A percentile compares a stretch with the other conserved stretches of the same genome.
Conservation (phyloP, 2,888 invertebrate genomes). For the Perdita meconis region DNA sequence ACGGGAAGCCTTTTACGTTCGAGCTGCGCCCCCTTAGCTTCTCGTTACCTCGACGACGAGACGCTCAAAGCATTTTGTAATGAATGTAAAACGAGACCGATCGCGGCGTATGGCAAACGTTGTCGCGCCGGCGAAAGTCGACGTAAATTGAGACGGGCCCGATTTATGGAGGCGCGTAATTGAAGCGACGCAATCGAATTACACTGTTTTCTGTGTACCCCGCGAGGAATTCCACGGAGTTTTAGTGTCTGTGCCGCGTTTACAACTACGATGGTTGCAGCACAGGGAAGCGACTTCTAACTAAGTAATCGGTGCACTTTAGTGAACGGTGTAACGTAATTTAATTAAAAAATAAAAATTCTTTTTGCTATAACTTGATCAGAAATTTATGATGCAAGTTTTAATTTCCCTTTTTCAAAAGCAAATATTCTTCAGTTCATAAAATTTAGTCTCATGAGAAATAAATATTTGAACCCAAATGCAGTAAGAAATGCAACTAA, state of each 20-base stretch:
- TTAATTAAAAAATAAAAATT: no score
- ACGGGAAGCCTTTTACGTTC: conserved; percentile 45
- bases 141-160: conserved; percentile 17
- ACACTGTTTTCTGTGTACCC: neutral
- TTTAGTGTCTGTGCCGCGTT: neutral
- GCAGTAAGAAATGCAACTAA: no score
- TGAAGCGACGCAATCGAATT: conserved; percentile 30
- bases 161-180: conserved; percentile 18
- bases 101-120: conserved; percentile 9
- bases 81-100: conserved; percentile 36
- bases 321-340: no score
- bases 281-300: neutral
- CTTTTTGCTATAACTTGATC: no score
- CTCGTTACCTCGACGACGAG: neutral
- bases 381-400: no score
- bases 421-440: no score
- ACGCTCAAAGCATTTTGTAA: conserved; percentile 41
- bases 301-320: no score
- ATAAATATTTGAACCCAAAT: no score
- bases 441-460: no score
- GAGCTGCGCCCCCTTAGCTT: conserved; percentile 10
- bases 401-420: no score
- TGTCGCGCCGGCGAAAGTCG: neutral
- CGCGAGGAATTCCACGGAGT: neutral
- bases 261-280: neutral